A percentile compares a stretch with the other conserved stretches of the same genome.
Evolutionary conservation across 1,140 invertebrate species (phyloP).

Genomic region (Drosophila melanogaster): Release_6_plus_ISO1_MT NT_033777.3:9990501-9991000

Average conservation of each 20-base stretch:
- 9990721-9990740: conserved; percentile 41
- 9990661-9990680: conserved; percentile 54
- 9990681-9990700: conserved; percentile 60
- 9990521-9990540: conserved; percentile 26
- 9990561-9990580: conserved; percentile 33
- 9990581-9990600: conserved; percentile 39
- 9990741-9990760: conserved; percentile 46
- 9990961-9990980: conserved; percentile 5
- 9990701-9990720: conserved; percentile 63
- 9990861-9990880: conserved; percentile 80
- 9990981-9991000: conserved; percentile 12
- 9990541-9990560: conserved; percentile 39
- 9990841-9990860: conserved; percentile 66
- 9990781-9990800: conserved; percentile 82
- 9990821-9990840: conserved; percentile 24
- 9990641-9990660: conserved; percentile 56
- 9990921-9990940: conserved; percentile 58
- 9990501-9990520: conserved; percentile 76
- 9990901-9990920: conserved; percentile 42
- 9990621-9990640: conserved; percentile 34
- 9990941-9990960: conserved; percentile 7
- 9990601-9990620: conserved; percentile 46
- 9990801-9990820: conserved; percentile 77
- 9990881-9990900: conserved; percentile 60
- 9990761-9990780: conserved; percentile 78